These are phyloP conservation scores for Chionoecetes opilio DNA, from an alignment of 1,140 invertebrate species.

Conservation along the genomic window DNA sequence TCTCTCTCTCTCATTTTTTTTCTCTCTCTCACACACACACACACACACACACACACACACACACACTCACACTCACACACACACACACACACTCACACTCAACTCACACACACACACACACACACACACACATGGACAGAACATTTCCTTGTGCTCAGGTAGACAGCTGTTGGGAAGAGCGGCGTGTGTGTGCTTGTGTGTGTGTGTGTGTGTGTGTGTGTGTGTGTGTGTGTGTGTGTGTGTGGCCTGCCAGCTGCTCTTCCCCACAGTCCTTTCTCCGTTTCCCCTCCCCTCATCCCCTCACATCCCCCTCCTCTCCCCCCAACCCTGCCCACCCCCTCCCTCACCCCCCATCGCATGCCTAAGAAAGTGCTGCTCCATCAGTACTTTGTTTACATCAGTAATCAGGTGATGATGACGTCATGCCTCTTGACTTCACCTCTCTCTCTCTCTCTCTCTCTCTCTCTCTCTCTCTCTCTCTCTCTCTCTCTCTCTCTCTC, in stretches of 20 bases:
- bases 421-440: not conserved
- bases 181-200: not conserved
- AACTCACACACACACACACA: too few relatives aligned
- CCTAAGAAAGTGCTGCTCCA: not conserved
- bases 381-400: conserved; percentile 4
- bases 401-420: not conserved
- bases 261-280: not conserved
- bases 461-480: conserved; percentile 27
- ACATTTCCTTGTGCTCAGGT: not conserved
- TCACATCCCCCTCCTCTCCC: not conserved
- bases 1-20: conserved; percentile 15
- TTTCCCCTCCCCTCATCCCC: not conserved
- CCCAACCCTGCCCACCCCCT: not conserved
- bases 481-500: conserved; percentile 28
- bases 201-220: conserved; percentile 15
- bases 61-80: conserved; percentile 1
- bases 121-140: not conserved
- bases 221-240: conserved; percentile 27
- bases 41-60: conserved; percentile 39
- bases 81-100: too few relatives aligned
- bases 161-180: not conserved
- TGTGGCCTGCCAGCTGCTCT: conserved; percentile 17
- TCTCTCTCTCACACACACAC: conserved; percentile 55
- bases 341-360: not conserved
- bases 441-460: conserved; percentile 27